Base-by-base conservation (phyloP, 2,797 vertebrate species). In the Prunella strophiata region DNA sequence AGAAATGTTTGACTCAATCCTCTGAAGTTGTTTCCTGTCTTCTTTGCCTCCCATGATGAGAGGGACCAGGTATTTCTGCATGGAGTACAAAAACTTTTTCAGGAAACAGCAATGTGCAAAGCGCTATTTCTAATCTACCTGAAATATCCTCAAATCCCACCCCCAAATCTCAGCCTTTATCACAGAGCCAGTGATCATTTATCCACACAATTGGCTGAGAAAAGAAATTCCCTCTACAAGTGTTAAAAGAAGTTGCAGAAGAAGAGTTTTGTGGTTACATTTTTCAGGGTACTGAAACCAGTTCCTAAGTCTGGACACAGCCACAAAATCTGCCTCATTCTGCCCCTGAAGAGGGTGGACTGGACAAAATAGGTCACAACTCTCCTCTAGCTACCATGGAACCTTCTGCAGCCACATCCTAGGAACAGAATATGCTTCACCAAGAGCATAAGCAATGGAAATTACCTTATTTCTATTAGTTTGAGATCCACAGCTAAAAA, bases 21-120 rank as follows among this genome's bases (percentile, higher is more conserved):
- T 98, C 98, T 99, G 99, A 98, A 99, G 99, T 97, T 99, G 99
- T 96, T 99, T 99, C 98, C 99, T 99, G 98, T 99, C 99, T 98
- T 99, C 99, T 95, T 98, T 98, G 98, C 99, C 98, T 96, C 98
- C 98, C 98, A 98, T 98, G 98, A 99, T 98, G 97, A 99, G 98
- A 97, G 99, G 99, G 97, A 99, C 98, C 98, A 99, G 98, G 98
- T 99, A 99, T 98, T 99, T 99, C 99, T 99, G 97, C 96, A 98
- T 32, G 72, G 93, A 95, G 92, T 8, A 97, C 16, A 83, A 26
- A 90, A 77, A 92, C 34, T 76, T 96, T 86, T 81, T 93, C 84
- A 94, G 54, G 26, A 58, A 93, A 63, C 1, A 17, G 29, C 50
- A 12, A 77, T 45, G 40, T 21, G n/a, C 54, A 73, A 71, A 91